phyloP scores from a whole-genome alignment of 35 echinoderm and acorn worm genomes.

The Strongylocentrotus purpuratus region DNA sequence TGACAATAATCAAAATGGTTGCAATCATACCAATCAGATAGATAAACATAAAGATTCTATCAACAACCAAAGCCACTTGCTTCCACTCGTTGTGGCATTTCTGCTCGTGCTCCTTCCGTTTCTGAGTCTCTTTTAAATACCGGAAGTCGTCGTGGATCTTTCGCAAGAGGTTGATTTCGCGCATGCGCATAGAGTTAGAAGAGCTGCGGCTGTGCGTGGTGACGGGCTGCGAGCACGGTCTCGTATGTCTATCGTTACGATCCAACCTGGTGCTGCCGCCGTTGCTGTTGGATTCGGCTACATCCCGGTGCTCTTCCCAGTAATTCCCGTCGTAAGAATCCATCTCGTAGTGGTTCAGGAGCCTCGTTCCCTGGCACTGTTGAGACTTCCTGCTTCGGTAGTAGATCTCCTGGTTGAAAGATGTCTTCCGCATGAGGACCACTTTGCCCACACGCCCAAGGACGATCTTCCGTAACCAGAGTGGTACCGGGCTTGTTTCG shows the following conservation, averaged over 20 bases:
- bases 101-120: slow-evolving; percentile 73
- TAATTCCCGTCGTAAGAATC: slow-evolving; percentile 61
- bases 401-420: slow-evolving; percentile 44
- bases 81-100: slow-evolving; percentile 88
- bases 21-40: slow-evolving; percentile 89
- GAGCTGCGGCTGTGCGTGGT: slow-evolving; percentile 63
- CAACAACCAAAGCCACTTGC: slow-evolving; percentile 93
- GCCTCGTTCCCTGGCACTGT: slow-evolving; percentile 11
- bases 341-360: slow-evolving; percentile 57
- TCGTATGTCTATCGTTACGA: slow-evolving; percentile 61
- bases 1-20: slow-evolving; percentile 83
- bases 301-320: slow-evolving; percentile 30
- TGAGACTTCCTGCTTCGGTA: slow-evolving; percentile 33
- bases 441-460: slow-evolving; percentile 69
- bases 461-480: slow-evolving; percentile 84
- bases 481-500: slow-evolving; percentile 79
- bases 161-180: slow-evolving; percentile 72
- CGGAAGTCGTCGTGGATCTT: slow-evolving; percentile 86
- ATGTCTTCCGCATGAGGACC: slow-evolving; percentile 71
- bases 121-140: slow-evolving; percentile 60
- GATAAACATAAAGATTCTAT: slow-evolving; percentile 89
- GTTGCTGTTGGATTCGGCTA: background rate
- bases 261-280: slow-evolving; percentile 49
- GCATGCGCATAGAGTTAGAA: slow-evolving; percentile 58
- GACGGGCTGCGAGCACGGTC: slow-evolving; percentile 57